A percentile compares a stretch with the other conserved stretches of the same genome.
phyloP scores from a whole-genome alignment of 2,113 vertebrate species.

The Delphinapterus leucas region DNA sequence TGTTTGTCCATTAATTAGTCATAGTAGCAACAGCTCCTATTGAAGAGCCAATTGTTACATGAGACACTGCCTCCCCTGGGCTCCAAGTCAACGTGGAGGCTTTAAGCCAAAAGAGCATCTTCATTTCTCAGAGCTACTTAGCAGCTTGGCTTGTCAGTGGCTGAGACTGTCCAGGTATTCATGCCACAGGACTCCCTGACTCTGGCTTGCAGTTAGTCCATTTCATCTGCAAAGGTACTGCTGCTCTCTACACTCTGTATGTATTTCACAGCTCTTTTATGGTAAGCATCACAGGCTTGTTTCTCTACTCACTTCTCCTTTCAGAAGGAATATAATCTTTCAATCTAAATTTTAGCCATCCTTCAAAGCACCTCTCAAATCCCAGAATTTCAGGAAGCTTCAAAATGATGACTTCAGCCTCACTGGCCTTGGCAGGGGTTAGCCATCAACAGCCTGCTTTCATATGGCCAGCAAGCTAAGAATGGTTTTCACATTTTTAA shows the following conservation, averaged over 20 bases:
- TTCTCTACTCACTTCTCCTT: not conserved
- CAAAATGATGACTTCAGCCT: conserved; percentile 24
- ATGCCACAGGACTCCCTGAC: not conserved
- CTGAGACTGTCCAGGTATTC: not conserved
- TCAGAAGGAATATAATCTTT: conserved; percentile 14
- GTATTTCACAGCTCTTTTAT: not conserved
- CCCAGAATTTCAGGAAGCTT: conserved; percentile 38
- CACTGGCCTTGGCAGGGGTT: not conserved
- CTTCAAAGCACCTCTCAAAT: conserved; percentile 48
- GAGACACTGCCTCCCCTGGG: conserved; percentile 31
- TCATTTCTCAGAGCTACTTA: conserved; percentile 52
- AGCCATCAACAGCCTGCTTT: not conserved
- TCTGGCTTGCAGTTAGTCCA: not conserved
- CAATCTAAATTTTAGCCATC: not conserved
- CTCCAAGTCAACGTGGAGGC: conserved; percentile 2
- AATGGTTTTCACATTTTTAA: conserved; percentile 43
- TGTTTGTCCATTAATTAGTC: conserved; percentile 51
- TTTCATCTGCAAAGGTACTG: conserved; percentile 8
- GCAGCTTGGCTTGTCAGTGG: not conserved
- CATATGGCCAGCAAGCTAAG: conserved; percentile 4
- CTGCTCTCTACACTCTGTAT: not conserved
- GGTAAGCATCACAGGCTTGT: not conserved
- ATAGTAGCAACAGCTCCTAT: conserved; percentile 18
- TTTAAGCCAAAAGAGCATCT: conserved; percentile 54
- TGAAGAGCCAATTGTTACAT: conserved; percentile 39